These are phyloP conservation scores for Anoura caudifer DNA, from an alignment of 2,113 vertebrate genomes.

Conservation along the genomic window DNA sequence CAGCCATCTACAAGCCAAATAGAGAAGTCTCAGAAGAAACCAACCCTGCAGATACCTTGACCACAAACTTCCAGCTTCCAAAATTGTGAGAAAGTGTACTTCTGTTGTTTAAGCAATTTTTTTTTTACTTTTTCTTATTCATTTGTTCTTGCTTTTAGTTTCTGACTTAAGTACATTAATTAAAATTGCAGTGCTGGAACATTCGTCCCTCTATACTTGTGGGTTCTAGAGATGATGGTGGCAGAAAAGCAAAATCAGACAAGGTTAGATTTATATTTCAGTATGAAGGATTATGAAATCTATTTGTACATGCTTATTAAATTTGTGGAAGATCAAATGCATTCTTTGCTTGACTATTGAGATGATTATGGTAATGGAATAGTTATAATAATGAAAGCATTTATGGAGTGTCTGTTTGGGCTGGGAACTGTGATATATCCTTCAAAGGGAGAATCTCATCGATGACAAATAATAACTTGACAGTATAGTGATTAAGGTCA, in stretches of 20 bases:
- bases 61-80: too few species aligned
- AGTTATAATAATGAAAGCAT: background rate
- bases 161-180: background rate
- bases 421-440: background rate
- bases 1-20: too few species aligned
- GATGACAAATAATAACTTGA: background rate
- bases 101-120: too few species aligned
- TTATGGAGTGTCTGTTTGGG: background rate
- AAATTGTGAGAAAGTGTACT: too few species aligned
- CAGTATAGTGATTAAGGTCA: background rate
- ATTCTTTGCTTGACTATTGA: background rate
- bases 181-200: background rate
- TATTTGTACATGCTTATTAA: background rate
- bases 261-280: constrained; percentile 10
- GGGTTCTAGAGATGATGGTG: background rate
- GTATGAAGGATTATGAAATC: background rate
- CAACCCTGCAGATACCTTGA: too few species aligned
- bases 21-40: too few species aligned
- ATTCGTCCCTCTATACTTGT: background rate
- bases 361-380: background rate
- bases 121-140: constrained; percentile 24
- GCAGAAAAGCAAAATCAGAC: background rate
- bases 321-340: background rate
- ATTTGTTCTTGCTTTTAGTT: constrained; percentile 29
- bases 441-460: background rate